These are phyloP conservation scores for Orussus abietinus DNA, from an alignment of 1,140 invertebrate species.

Conservation along the genomic window DNA sequence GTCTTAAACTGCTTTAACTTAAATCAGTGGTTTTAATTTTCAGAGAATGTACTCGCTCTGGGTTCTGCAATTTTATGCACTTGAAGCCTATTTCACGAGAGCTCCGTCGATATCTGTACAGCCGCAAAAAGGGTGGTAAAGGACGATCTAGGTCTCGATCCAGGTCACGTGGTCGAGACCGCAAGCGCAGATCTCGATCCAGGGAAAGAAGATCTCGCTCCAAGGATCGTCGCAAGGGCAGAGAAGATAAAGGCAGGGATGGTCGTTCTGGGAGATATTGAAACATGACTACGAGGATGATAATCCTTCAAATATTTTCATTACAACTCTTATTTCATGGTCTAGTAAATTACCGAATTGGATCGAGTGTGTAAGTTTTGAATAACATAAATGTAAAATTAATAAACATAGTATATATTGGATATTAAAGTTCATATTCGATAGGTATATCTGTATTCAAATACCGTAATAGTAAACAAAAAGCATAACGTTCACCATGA, in stretches of 20 bases:
- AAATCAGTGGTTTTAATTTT: conserved; percentile 26
- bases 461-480: too few relatives aligned
- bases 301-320: too few relatives aligned
- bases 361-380: too few relatives aligned
- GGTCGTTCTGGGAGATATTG: conserved; percentile 52
- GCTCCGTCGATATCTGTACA: conserved; percentile 68
- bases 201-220: conserved; percentile 46
- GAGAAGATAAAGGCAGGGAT: conserved; percentile 45
- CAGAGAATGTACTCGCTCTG: conserved; percentile 92
- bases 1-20: too few relatives aligned
- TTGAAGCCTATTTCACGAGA: conserved; percentile 96
- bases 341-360: too few relatives aligned
- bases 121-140: conserved; percentile 49
- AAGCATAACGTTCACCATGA: too few relatives aligned
- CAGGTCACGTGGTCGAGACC: conserved; percentile 31
- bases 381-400: too few relatives aligned
- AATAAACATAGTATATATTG: too few relatives aligned
- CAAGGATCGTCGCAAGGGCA: conserved; percentile 30
- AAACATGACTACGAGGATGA: too few relatives aligned
- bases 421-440: too few relatives aligned
- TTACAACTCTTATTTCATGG: too few relatives aligned
- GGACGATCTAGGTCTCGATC: conserved; percentile 43
- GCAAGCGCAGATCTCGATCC: conserved; percentile 47
- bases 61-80: conserved; percentile 99
- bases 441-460: too few relatives aligned